Base-by-base conservation (phyloP, 2,797 vertebrate species). In the Aythya fuligula region DNA sequence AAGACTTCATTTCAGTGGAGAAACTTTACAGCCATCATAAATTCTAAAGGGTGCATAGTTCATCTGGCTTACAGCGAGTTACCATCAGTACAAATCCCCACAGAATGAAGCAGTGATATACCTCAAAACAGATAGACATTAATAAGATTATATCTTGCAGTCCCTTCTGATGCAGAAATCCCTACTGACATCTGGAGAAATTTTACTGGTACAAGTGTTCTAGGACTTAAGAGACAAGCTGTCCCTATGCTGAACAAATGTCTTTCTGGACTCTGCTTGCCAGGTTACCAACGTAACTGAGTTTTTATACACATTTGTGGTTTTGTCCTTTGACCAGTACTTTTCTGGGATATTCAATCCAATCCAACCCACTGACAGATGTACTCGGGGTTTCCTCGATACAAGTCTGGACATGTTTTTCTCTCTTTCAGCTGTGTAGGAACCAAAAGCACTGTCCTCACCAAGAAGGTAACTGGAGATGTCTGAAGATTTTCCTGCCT, bases 11-110 rank as follows among this genome's bases (percentile, higher is more conserved):
- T 93, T 92, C 72, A 74, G 66, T 85, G 53, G 71, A 69, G 69
- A 78, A 77, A 89, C 84, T 87, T 85, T 89, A 87, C 38, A 87
- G 70, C 39, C 69, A 89, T 65, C 65, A 53, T 75, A 75, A 93
- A 87, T 95, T 93, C 54, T 90, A 78, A 94, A 5, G 19, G 27
- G 32, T 45, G 61, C 41, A 14, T 71, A 82, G 30, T 92, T 82
- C 72, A 61, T 32, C 24, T 71, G 60, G 24, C n/a, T 91, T 89
- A 73, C 65, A 15, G 49, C 79, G 34, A 91, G 25, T 61, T 84
- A 84, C 12, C 43, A 49, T 56, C 1, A 1, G 18, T 57, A 89
- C 41, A 83, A 71, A 85, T 58, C 38, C 47, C 20, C 67, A 84
- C 15, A 62, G 49, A 90, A 77, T 4, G 39, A 74, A 69, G 78